Evolutionary conservation across 2,113 vertebrate species (phyloP).

Genomic region (Danio rerio): DNA sequence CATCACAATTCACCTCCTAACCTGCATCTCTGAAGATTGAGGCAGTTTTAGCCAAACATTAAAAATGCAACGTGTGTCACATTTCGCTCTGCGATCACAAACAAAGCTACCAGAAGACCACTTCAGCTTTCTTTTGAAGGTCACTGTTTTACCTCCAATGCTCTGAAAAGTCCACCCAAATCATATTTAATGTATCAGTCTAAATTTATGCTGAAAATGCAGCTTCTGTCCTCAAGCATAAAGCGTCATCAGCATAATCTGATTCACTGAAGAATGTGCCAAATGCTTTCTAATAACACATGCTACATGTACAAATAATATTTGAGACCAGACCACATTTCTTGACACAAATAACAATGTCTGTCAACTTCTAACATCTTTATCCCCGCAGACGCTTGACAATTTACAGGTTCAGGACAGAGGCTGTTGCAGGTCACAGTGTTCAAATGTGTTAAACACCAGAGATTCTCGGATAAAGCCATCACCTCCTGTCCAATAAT

Average conservation of each 20-base stretch:
- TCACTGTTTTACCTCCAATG: background rate
- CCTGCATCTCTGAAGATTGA: background rate
- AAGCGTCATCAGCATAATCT: background rate
- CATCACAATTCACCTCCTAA: constrained; percentile 25
- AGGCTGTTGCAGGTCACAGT: background rate
- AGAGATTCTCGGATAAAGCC: background rate
- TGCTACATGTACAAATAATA: background rate
- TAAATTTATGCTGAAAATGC: background rate
- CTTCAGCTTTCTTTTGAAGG: background rate
- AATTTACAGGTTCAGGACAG: constrained; percentile 4
- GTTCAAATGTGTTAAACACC: background rate
- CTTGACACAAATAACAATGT: constrained; percentile 1
- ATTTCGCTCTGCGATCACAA: constrained; percentile 18
- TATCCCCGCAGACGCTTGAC: constrained; percentile 12
- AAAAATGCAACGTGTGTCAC: constrained; percentile 27
- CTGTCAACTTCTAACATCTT: constrained; percentile 14
- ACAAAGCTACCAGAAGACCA: background rate
- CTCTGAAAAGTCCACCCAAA: background rate
- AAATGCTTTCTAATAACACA: background rate
- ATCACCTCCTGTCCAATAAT: no score
- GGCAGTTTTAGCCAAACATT: constrained; percentile 13
- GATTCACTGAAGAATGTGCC: background rate
- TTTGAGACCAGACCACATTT: background rate
- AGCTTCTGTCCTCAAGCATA: constrained; percentile 1
- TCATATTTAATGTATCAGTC: background rate